phyloP scores from a whole-genome alignment of 2,113 vertebrate species.

The Marmota monax region DNA sequence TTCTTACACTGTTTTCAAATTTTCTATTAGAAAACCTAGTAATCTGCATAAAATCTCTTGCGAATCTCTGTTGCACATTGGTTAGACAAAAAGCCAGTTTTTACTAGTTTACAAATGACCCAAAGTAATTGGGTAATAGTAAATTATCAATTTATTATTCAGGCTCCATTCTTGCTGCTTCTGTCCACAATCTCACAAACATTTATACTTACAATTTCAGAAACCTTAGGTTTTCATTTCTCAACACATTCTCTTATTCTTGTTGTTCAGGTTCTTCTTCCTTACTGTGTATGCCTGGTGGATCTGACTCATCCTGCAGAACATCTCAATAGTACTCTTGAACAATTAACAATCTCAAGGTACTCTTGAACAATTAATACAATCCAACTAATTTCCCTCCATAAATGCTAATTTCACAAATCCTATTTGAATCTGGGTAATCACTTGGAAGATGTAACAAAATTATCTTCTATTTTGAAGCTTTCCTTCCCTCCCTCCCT shows the following conservation, averaged over 20 bases:
- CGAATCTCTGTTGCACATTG: neutral
- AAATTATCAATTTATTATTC: neutral
- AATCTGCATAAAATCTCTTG: neutral
- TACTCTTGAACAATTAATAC: neutral
- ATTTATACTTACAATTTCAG: neutral
- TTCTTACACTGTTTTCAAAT: neutral
- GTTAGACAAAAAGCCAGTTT: neutral
- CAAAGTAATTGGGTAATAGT: neutral
- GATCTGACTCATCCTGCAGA: neutral
- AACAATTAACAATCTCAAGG: neutral
- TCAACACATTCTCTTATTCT: neutral
- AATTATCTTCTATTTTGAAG: neutral
- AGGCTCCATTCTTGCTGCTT: neutral
- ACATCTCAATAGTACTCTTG: neutral
- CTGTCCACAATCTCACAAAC: neutral
- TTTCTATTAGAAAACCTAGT: neutral
- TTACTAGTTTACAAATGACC: neutral
- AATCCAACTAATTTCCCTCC: neutral
- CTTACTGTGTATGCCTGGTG: neutral
- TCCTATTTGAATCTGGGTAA: neutral
- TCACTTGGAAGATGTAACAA: neutral
- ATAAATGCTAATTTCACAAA: constrained; percentile 23
- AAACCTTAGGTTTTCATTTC: neutral
- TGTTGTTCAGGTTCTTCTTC: neutral
- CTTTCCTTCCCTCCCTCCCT: too few species aligned